phyloP scores from a whole-genome alignment of 2,797 vertebrate genomes.

The Remorina albescens region DNA sequence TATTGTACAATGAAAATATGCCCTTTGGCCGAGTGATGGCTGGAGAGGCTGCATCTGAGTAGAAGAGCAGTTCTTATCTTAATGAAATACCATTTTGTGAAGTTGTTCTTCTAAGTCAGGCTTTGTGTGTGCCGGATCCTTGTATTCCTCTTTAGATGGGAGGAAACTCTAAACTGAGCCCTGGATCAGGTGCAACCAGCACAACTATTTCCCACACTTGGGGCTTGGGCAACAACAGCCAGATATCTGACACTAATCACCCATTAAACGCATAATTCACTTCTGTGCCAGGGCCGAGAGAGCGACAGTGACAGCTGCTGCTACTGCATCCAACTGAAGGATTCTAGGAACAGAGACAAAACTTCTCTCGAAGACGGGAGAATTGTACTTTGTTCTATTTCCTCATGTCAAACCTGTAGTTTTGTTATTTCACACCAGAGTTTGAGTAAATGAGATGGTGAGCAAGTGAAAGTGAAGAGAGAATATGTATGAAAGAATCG shows the following conservation, averaged over 20 bases:
- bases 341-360: conserved; percentile 73
- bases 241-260: conserved; percentile 89
- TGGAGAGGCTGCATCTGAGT: conserved; percentile 35
- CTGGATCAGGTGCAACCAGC: conserved; percentile 81
- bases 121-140: conserved; percentile 64
- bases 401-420: conserved; percentile 40
- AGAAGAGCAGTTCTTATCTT: conserved; percentile 60
- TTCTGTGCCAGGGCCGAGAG: conserved; percentile 64
- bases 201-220: conserved; percentile 84
- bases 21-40: conserved; percentile 17
- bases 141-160: conserved; percentile 67
- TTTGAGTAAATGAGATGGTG: conserved; percentile 36
- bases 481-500: conserved; percentile 14
- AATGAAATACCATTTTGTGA: conserved; percentile 70
- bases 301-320: conserved; percentile 82
- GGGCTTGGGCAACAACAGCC: conserved; percentile 68
- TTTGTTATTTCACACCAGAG: conserved; percentile 35
- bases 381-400: conserved; percentile 47
- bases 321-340: conserved; percentile 68
- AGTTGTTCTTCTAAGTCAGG: conserved; percentile 56
- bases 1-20: conserved; percentile 51
- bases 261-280: conserved; percentile 85
- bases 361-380: conserved; percentile 53
- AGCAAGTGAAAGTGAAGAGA: conserved; percentile 2
- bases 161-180: conserved; percentile 82